Evolutionary conservation across 2,797 vertebrate genomes (phyloP), one percentile per base, ranked within the genome.

Genomic region (Steatocranus sp.): DNA sequence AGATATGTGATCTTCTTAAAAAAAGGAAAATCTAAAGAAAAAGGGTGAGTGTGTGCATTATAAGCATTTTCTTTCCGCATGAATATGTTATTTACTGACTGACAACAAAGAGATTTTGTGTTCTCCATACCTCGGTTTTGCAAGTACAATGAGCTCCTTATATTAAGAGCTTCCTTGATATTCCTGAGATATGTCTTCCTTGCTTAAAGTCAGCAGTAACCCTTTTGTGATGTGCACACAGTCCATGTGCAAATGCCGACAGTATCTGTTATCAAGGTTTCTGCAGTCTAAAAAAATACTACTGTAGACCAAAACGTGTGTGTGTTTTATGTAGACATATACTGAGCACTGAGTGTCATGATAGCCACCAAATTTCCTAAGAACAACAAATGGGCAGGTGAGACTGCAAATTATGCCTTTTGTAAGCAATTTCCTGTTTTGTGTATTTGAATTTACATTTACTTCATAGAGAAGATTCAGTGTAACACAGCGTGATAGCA

Each of bases 261-360:
- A 66, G 34, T 20, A 38, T 63, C 34, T 17, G 7, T 46, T 34
- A 78, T 51, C 15, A 51, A 43, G 46, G 23, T 36, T 68, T 34
- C 32, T 87, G 85, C 68, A 23, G n/a, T 66, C 12, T 66, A 86
- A 88, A 82, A 80, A 43, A 68, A 43, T 32, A 83, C 84, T 43
- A 20, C 76, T 76, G 34, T 49, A 61, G 76, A 73, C 63, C 20
- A 63, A 5, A 41, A 73, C 25, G 1, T 75, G 51, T 18, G 58
- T n/a, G 30, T n/a, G 53, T 27, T 12, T 38, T 61, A n/a, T 2
- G 7, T 5, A 61, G 10, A n/a, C 56, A n/a, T 38, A 20, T 63
- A n/a, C 17, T 61, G 30, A 61, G 17, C 17, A 32, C 61, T 10
- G 36, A 23, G 5, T 68, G 61, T 68, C 38, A 68, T 68, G 63